These are phyloP conservation scores for Mantis religiosa DNA, from an alignment of 2,888 invertebrate species.

Conservation along the genomic window DNA sequence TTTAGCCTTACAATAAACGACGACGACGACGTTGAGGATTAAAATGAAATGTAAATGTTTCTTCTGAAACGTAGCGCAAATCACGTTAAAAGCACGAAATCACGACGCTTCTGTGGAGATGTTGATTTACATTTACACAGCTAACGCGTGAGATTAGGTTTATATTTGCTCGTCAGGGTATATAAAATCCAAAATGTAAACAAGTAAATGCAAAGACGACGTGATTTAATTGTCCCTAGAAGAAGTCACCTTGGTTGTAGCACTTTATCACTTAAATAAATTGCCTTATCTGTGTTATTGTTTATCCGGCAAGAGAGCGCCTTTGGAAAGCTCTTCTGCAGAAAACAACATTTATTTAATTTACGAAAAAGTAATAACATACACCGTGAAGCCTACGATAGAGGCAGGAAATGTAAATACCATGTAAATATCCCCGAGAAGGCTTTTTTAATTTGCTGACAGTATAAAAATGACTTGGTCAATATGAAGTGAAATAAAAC, in stretches of 20 bases:
- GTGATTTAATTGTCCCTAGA: neutral
- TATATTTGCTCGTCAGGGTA: neutral
- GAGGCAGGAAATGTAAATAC: constrained; percentile 6
- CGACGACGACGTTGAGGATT: neutral
- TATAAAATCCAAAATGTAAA: neutral
- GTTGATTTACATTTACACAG: neutral
- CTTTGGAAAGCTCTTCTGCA: neutral
- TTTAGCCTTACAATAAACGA: neutral
- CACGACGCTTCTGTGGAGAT: neutral
- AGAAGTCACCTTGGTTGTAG: neutral
- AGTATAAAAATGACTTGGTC: constrained; percentile 13
- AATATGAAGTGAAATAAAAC: neutral
- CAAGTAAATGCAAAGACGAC: neutral
- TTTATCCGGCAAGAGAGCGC: neutral
- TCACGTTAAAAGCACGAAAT: neutral
- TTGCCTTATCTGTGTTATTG: neutral
- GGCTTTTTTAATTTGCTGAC: constrained; percentile 10
- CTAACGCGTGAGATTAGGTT: neutral
- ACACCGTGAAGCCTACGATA: neutral
- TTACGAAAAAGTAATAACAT: constrained; percentile 14
- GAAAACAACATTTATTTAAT: constrained; percentile 8
- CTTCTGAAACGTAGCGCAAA: neutral
- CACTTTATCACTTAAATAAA: neutral
- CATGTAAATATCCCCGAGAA: constrained; percentile 12
- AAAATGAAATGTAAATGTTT: neutral